Base-by-base conservation (phyloP, 2,797 vertebrate genomes). In the Paedocypris micromegethes region DNA sequence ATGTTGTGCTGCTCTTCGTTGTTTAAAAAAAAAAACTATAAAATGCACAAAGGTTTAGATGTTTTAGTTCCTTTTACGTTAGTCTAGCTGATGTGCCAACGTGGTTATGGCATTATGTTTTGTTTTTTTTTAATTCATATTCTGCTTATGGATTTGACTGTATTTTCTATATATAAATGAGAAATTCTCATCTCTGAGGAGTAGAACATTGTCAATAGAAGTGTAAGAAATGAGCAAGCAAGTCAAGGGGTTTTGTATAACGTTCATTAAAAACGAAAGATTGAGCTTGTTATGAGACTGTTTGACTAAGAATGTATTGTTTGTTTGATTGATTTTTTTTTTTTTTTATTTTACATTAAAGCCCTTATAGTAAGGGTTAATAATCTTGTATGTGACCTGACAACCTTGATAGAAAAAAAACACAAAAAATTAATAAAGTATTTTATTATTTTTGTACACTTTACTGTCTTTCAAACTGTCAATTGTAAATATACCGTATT, bases 401-500 rank as follows among this genome's bases (percentile, higher is more conserved):
- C 68, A 66, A 72, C 68, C 51, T 71, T 65, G 64, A 73, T 52
- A 65, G 57, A 65, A 70, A 73, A 70, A 58, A 53, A 72, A 59
- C 38, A 72, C 64, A 47, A 66, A 68, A 73, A 65, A 79, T 61
- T 75, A 78, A 79, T 76, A 76, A 78, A 79, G 61, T 74, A 70
- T 77, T 72, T 81, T 76, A 76, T 75, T 78, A 77, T 75, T 79
- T 80, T 70, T 77, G 68, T 79, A 72, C 8, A 64, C 43, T 74
- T 5, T 47, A 64, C 8, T 74, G 39, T 62, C 23, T 59, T 68
- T 71, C 23, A 23, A 23, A 23, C 23, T 23, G 23, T 23, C 23
- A 23, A 23, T 23, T 23, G 23, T 23, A 23, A 23, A 23, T 23
- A 23, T 23, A 23, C 23, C 23, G 23, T 23, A 23, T n/a, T n/a